These are phyloP conservation scores for Criorhina ranunculi DNA, from an alignment of 2,888 invertebrate genomes.

Conservation along the genomic window DNA sequence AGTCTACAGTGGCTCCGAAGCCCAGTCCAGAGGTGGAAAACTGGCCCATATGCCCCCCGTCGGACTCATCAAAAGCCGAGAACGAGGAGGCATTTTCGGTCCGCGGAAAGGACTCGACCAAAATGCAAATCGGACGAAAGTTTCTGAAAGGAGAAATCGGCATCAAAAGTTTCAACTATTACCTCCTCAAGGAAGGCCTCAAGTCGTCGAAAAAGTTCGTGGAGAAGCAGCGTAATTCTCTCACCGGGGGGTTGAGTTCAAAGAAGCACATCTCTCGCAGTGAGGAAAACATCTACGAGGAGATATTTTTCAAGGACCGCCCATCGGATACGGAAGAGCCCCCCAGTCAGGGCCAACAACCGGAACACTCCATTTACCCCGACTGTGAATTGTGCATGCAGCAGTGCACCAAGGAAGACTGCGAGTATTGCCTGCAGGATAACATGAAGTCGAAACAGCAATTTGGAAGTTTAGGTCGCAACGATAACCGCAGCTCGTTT, in stretches of 20 bases:
- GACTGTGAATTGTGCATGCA: constrained; percentile 84
- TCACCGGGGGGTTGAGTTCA: constrained; percentile 61
- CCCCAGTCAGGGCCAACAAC: constrained; percentile 43
- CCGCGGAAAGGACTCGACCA: constrained; percentile 77
- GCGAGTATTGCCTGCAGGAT: constrained; percentile 81
- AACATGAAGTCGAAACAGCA: constrained; percentile 69
- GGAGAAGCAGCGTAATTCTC: constrained; percentile 80
- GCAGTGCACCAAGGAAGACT: constrained; percentile 83
- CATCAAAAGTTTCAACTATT: constrained; percentile 85
- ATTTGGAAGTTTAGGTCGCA: constrained; percentile 77
- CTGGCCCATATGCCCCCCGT: constrained; percentile 73
- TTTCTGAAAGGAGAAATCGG: constrained; percentile 84
- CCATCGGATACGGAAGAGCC: constrained; percentile 78
- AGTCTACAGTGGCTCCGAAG: constrained; percentile 55
- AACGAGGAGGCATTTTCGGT: constrained; percentile 76
- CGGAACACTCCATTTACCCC: constrained; percentile 78
- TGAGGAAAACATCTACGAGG: constrained; percentile 84
- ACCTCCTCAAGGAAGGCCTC: constrained; percentile 84
- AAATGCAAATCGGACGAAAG: constrained; percentile 83
- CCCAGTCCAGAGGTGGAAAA: constrained; percentile 61
- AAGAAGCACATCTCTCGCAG: constrained; percentile 82
- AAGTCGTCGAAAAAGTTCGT: constrained; percentile 83
- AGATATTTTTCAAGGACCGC: constrained; percentile 83
- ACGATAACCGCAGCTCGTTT: constrained; percentile 55
- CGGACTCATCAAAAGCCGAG: constrained; percentile 74